Conservation (phyloP, 2,797 vertebrate species). For the Diplodus puntazzo region DNA sequence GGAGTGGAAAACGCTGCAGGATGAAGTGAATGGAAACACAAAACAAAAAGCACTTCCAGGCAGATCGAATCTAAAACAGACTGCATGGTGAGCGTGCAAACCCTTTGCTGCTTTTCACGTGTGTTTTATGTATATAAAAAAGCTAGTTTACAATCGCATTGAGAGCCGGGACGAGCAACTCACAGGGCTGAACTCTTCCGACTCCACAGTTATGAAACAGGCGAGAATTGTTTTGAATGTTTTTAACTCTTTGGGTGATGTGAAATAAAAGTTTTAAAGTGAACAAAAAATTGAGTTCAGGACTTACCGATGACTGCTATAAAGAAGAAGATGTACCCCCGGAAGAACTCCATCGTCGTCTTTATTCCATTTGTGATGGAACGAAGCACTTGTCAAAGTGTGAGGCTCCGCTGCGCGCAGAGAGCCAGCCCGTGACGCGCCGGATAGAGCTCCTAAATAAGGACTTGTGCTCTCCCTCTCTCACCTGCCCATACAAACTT, state of each 20-base stretch:
- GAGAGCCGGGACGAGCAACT: neutral
- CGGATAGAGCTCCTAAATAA: conserved; percentile 49
- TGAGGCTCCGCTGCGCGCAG: neutral
- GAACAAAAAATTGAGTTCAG: neutral
- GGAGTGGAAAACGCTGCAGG: neutral
- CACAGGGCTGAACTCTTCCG: neutral
- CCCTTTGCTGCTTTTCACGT: neutral
- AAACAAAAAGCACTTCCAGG: neutral
- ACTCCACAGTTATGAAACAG: neutral
- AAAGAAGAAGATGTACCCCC: conserved; percentile 42
- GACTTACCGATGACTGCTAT: conserved; percentile 65
- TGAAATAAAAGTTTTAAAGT: neutral
- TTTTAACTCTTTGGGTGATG: neutral
- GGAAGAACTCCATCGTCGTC: conserved; percentile 65
- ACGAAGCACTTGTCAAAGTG: conserved; percentile 58
- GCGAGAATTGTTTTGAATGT: neutral
- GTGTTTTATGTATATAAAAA: neutral
- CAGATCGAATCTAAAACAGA: neutral
- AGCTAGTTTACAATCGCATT: neutral
- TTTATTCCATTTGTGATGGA: conserved; percentile 44
- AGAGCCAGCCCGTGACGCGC: conserved; percentile 47
- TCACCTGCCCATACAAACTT: conserved; percentile 20
- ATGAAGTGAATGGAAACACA: neutral
- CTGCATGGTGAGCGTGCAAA: neutral
- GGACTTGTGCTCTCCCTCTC: conserved; percentile 13